Evolutionary conservation across 2,113 vertebrate species (phyloP).

Genomic region (Spheniscus mendiculus): DNA sequence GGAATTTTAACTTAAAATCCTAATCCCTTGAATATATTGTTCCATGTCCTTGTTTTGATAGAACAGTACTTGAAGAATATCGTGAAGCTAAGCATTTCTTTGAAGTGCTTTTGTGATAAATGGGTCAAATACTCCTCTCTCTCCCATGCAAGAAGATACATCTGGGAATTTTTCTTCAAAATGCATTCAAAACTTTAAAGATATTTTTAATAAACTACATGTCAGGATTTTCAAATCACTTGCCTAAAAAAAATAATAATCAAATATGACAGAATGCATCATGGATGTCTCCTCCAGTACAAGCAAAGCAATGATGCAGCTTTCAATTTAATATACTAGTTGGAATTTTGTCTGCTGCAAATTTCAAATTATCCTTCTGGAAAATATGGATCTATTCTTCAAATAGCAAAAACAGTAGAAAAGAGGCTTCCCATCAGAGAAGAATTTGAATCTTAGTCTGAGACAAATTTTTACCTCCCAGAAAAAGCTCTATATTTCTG

Average conservation of each 20-base stretch:
- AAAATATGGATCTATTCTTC: neutral
- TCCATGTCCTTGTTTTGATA: neutral
- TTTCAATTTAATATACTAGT: neutral
- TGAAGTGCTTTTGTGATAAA: neutral
- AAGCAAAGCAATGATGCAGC: neutral
- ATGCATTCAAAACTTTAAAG: neutral
- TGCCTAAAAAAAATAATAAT: neutral
- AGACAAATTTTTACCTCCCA: neutral
- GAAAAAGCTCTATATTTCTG: neutral
- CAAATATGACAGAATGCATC: neutral
- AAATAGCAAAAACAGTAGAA: neutral
- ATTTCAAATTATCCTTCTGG: neutral
- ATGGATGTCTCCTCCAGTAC: neutral
- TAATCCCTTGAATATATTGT: neutral
- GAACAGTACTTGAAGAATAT: neutral
- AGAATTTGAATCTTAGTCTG: neutral
- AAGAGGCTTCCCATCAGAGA: neutral
- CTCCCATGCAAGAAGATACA: neutral
- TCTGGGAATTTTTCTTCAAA: neutral
- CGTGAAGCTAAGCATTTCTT: neutral
- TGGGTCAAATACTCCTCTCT: neutral
- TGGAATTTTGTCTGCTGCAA: neutral
- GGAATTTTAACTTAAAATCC: neutral
- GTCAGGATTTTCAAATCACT: neutral
- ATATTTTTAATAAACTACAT: neutral